Conservation (phyloP, 2,888 invertebrate genomes). For the Acanthosoma haemorrhoidale region DNA sequence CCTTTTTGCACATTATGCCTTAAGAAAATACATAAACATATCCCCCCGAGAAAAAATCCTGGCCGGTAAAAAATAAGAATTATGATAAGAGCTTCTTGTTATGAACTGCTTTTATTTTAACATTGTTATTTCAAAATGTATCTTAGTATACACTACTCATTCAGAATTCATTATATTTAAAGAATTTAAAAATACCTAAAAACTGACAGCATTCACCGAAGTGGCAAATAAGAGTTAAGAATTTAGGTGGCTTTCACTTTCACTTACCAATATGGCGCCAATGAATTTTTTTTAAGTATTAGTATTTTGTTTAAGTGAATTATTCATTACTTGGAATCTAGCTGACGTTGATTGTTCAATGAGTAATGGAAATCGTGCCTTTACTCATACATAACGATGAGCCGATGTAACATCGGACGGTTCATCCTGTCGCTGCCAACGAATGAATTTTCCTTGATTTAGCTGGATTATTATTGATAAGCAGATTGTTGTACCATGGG, state of each 20-base stretch:
- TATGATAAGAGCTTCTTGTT: too few species aligned
- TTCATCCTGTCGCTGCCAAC: background rate
- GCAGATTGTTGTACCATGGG: slow-evolving; percentile 13
- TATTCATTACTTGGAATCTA: background rate
- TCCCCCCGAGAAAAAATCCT: background rate
- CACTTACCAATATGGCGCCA: background rate
- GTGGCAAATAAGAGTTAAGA: too few species aligned
- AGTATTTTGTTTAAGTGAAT: background rate
- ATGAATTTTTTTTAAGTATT: background rate
- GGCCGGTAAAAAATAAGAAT: too few species aligned
- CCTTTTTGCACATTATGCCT: too few species aligned
- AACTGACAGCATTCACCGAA: too few species aligned
- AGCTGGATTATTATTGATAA: background rate
- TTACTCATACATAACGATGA: background rate
- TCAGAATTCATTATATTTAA: too few species aligned
- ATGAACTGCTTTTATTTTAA: too few species aligned
- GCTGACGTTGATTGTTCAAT: background rate
- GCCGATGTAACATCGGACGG: background rate
- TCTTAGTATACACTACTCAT: too few species aligned
- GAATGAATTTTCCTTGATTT: slow-evolving; percentile 4
- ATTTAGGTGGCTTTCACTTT: slow-evolving; percentile 7
- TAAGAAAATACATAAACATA: too few species aligned
- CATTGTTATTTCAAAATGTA: too few species aligned
- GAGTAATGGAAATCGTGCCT: background rate
- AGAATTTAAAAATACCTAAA: too few species aligned